Evolutionary conservation across 2,888 invertebrate species (phyloP), one percentile per base, ranked within the genome.

Genomic region (Bugula neritina): DNA sequence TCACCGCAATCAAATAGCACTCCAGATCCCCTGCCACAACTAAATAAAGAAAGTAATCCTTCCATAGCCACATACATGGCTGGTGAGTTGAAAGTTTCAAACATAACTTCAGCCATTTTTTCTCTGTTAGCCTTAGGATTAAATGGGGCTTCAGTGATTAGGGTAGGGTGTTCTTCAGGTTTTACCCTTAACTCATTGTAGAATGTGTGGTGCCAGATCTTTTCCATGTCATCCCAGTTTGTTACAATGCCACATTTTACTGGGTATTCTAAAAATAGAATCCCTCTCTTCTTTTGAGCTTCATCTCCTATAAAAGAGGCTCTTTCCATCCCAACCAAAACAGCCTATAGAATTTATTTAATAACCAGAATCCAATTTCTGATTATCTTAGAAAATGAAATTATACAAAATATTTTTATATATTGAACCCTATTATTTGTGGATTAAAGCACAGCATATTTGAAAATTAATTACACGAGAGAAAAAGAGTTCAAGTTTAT

Each of bases 141-240:
- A 79, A 93, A 88, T 73, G 93, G 93, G 75, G 93, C 92, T 86
- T 93, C 93, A 75, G 93, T 93, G 78, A 93, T 88, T 79, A 93
- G 89, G 79, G 93, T 92, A 73, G 93, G 93, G 84, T 93, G 92
- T 86, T 93, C 93, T 86, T 93, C 93, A 75, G 94, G 94, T 71
- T 93, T 93, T 72, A 94, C 94, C 86, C 94, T 90, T 83, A 95
- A 89, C 86, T 95, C 94, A 85, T 95, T 94, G 91, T 95, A 94
- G 90, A 94, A 95, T 82, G 94, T 94, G 88, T 95, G 94, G 86
- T 95, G 94, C 94, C 94, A 95, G 88, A 96, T 95, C 87, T 96
- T 94, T 87, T 95, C 95, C 95, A 96, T 80, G 71, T 80, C 80
- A 57, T 79, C 79, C 80, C 80, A 80, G 79, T 80, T 79, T 72